Evolutionary conservation across 2,888 invertebrate species (phyloP), one percentile per base, ranked within the genome.

Genomic region (Drosophila kuntzei): DNA sequence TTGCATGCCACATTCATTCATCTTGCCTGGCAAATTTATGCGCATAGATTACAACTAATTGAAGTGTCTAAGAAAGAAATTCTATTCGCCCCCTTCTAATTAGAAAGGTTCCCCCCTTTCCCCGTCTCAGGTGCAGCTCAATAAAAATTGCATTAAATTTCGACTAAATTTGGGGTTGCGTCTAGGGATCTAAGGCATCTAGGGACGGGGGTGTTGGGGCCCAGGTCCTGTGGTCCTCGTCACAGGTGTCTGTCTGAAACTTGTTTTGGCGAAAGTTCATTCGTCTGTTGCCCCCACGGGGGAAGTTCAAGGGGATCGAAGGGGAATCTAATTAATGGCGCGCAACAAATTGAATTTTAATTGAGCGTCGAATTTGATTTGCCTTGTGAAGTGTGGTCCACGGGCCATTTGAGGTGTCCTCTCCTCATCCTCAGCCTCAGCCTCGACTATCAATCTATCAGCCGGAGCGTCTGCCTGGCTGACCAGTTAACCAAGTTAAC

Each of bases 311-410:
- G 9, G 8, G 0, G 16, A 20, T 7, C 9, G 36, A 14, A 2
- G 29, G 20, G 22, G 76, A 88, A 83, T 83, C 83, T 83, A 83
- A 83, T 83, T 83, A 88, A 87, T 83, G 89, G 72, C 85, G 89
- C 81, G 72, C 81, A 72, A 78, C 83, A 83, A 83, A 83, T 83
- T 83, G 89, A 83, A 83, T 83, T 83, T 83, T 83, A 83, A 83
- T 83, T 83, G 89, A 80, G 89, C 83, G 71, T 67, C 82, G 89
- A 83, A 88, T 88, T 83, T 87, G 89, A 84, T 88, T 55, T 84
- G 68, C 37, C 65, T 51, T 62, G 50, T 64, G 67, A 79, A 71
- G 63, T 50, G 59, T 22, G 34, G 55, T 44, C 36, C 57, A 34
- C 32, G 58, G 43, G 43, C 50, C 46, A 36, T 25, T 49, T 20